These are phyloP conservation scores for Sipha maydis DNA, from an alignment of 2,888 invertebrate species.

Conservation along the genomic window DNA sequence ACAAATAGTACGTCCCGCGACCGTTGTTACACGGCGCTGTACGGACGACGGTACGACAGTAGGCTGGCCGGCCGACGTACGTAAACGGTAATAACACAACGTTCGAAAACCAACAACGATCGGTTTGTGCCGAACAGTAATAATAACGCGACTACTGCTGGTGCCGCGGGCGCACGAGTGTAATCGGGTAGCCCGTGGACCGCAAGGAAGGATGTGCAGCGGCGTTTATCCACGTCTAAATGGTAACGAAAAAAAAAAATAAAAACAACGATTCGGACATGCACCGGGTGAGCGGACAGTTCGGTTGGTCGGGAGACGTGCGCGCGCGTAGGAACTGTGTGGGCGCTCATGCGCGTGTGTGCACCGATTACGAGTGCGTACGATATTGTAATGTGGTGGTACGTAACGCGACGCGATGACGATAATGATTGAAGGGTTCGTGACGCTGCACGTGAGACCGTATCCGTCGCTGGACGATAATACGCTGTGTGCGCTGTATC, in stretches of 20 bases:
- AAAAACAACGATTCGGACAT: background rate
- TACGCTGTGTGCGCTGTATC: background rate
- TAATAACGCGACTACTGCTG: background rate
- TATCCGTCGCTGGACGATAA: no score
- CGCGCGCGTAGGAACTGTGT: background rate
- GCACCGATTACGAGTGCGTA: background rate
- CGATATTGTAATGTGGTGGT: background rate
- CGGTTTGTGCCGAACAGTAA: background rate
- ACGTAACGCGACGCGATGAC: background rate
- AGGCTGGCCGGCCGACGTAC: no score
- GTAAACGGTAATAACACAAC: background rate
- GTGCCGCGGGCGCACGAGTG: background rate
- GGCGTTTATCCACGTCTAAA: background rate
- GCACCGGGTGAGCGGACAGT: no score
- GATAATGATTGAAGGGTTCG: conserved; percentile 19
- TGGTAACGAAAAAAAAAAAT: background rate
- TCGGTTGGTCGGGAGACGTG: no score
- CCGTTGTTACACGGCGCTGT: no score
- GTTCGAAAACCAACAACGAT: background rate
- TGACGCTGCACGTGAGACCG: conserved; percentile 13
- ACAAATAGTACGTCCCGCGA: no score
- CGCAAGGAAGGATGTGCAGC: conserved; percentile 26
- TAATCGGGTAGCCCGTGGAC: conserved; percentile 35
- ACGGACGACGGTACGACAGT: no score
- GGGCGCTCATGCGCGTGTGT: background rate